Evolutionary conservation across 2,888 invertebrate genomes (phyloP).

Genomic region (Callyntrura sp.): DNA sequence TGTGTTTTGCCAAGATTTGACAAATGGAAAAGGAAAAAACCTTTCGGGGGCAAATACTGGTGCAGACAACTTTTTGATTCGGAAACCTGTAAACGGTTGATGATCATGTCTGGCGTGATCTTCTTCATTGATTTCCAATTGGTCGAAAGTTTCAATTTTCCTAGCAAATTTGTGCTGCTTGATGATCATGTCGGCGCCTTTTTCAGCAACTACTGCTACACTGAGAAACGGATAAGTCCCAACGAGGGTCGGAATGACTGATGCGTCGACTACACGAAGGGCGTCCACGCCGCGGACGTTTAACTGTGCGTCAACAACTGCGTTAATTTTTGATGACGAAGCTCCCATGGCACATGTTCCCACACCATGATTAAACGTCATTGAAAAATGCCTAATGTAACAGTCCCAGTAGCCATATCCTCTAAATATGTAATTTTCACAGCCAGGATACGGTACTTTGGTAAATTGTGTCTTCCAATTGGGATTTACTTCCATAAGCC

Average conservation of each 20-base stretch:
- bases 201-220: conserved; percentile 53
- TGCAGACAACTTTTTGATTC: conserved; percentile 40
- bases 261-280: conserved; percentile 71
- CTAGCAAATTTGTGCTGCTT: conserved; percentile 7
- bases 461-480: conserved; percentile 64
- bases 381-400: conserved; percentile 84
- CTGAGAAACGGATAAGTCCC: conserved; percentile 48
- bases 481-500: conserved; percentile 68
- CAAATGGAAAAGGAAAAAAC: not conserved
- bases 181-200: conserved; percentile 44
- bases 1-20: conserved; percentile 23
- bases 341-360: conserved; percentile 80
- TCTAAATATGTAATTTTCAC: conserved; percentile 83
- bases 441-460: conserved; percentile 81
- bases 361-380: conserved; percentile 83
- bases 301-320: conserved; percentile 85
- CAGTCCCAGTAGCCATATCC: conserved; percentile 85
- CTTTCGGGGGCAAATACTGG: not conserved
- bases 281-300: conserved; percentile 60
- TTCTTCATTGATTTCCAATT: not conserved
- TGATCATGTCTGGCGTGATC: not conserved
- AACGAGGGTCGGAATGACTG: conserved; percentile 67
- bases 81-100: conserved; percentile 16
- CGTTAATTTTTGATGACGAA: conserved; percentile 75
- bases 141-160: not conserved